A percentile compares a stretch with the other conserved stretches of the same genome.
Conservation (phyloP, 2,888 invertebrate species). For the Drosophila atroscutellata region DNA sequence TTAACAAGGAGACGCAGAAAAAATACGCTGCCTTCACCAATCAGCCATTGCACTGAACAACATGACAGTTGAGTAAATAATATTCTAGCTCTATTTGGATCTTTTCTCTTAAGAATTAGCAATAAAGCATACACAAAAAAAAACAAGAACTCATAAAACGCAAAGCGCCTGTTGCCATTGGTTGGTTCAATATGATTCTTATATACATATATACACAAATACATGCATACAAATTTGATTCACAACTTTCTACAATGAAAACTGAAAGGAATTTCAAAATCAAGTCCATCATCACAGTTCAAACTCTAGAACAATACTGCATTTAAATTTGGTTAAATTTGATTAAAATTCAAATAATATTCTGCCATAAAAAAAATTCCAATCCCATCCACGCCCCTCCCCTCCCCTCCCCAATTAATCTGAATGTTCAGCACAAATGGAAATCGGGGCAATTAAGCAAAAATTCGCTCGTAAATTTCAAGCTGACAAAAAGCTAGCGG, state of each 20-base stretch:
- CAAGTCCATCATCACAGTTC: not conserved
- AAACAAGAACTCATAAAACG: not conserved
- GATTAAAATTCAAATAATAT: not conserved
- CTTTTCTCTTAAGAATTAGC: not conserved
- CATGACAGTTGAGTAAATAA: not conserved
- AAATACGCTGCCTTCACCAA: not conserved
- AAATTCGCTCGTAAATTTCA: conserved; percentile 46
- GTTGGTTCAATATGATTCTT: not conserved
- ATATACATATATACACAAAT: not conserved
- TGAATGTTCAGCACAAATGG: not conserved
- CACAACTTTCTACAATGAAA: not conserved
- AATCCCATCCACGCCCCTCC: not conserved
- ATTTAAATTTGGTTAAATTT: not conserved
- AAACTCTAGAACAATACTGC: not conserved
- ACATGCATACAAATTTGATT: not conserved
- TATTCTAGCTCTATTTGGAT: not conserved
- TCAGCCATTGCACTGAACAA: not conserved
- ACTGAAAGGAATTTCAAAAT: not conserved
- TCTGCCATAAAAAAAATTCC: not conserved
- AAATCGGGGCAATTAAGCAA: conserved; percentile 59
- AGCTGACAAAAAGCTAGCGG: conserved; percentile 23
- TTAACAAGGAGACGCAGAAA: too few relatives aligned
- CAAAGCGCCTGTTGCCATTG: too few relatives aligned
- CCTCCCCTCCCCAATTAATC: too few relatives aligned
- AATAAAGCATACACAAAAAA: not conserved